Evolutionary conservation across 2,797 vertebrate genomes (phyloP).

Genomic region (Siniperca obscura): DNA sequence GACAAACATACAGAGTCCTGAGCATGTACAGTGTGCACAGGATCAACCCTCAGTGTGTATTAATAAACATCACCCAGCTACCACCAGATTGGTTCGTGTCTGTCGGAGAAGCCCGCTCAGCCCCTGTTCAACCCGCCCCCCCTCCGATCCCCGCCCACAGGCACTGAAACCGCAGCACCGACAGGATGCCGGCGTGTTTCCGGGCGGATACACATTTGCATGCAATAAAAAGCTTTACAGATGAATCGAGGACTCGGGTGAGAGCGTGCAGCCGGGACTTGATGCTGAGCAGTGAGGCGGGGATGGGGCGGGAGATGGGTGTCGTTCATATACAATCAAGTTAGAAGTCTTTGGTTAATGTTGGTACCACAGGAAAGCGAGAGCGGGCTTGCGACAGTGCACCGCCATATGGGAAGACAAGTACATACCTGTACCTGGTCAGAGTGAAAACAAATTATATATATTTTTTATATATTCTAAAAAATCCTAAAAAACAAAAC

Average conservation of each 20-base stretch:
- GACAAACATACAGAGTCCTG: conserved; percentile 85
- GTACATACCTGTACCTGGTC: conserved; percentile 84
- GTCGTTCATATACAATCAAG: conserved; percentile 98
- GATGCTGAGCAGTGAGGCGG: conserved; percentile 77
- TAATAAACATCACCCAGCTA: conserved; percentile 91
- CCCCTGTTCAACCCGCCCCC: conserved; percentile 57
- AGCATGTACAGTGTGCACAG: conserved; percentile 89
- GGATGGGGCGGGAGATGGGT: conserved; percentile 85
- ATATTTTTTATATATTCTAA: too few relatives aligned
- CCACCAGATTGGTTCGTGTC: conserved; percentile 86
- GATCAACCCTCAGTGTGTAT: conserved; percentile 91
- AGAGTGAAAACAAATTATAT: conserved; percentile 42
- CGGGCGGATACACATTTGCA: conserved; percentile 62
- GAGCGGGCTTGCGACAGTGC: conserved; percentile 79
- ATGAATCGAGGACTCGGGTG: conserved; percentile 36
- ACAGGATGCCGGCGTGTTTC: conserved; percentile 28
- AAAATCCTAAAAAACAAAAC: neutral
- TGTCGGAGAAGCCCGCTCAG: conserved; percentile 88
- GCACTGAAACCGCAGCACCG: conserved; percentile 71
- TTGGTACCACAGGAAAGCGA: conserved; percentile 85
- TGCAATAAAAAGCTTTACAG: conserved; percentile 52
- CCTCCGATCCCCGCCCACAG: conserved; percentile 76
- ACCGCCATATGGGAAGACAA: conserved; percentile 52
- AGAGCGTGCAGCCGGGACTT: conserved; percentile 59
- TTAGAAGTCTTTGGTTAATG: conserved; percentile 99